Evolutionary conservation across 2,888 invertebrate species (phyloP), one percentile per base, ranked within the genome.

Genomic region (Eupithecia pulchellata): DNA sequence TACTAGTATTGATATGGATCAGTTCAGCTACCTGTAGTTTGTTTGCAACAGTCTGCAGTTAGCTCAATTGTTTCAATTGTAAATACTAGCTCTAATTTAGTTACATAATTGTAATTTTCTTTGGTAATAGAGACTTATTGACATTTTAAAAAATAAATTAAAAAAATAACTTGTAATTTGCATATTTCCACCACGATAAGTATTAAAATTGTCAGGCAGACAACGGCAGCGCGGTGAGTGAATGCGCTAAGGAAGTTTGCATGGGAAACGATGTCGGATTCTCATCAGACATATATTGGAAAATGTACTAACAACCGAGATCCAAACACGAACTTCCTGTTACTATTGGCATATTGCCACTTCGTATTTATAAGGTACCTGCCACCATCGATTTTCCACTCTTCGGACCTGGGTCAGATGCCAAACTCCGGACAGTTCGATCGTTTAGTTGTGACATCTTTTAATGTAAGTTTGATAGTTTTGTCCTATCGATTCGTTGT

Each of bases 261-360:
- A 11, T 52, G 13, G 11, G 20, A 52, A 52, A 25, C 25, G 11
- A 25, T 25, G 52, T 52, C 20, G 52, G 25, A 52, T 52, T n/a
- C n/a, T n/a, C 4, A 11, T 25, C 52, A 20, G 25, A 52, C 52
- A 4, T 65, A 32, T 60, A 55, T 42, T 55, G 61, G 66, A 47
- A 65, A 68, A 65, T 39, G 32, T 57, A 42, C 70, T 66, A 74
- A 73, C 73, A 61, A 67, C 57, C 30, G 27, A 72, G 69, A 71
- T 68, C 68, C 60, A 67, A 73, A 75, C 61, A 68, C 66, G 64
- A 69, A 71, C 68, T 73, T 75, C 66, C 73, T 66, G 75, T 39
- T 65, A 72, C 64, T 70, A 73, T 73, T 78, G 78, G 78, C 78
- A 73, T 77, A 75, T 75, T 77, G 78, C 78, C 78, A 77, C 67